Percentiles rank a stretch among this genome's conserved stretches.
phyloP scores from a whole-genome alignment of 2,113 vertebrate genomes.

The Strigops habroptila region DNA sequence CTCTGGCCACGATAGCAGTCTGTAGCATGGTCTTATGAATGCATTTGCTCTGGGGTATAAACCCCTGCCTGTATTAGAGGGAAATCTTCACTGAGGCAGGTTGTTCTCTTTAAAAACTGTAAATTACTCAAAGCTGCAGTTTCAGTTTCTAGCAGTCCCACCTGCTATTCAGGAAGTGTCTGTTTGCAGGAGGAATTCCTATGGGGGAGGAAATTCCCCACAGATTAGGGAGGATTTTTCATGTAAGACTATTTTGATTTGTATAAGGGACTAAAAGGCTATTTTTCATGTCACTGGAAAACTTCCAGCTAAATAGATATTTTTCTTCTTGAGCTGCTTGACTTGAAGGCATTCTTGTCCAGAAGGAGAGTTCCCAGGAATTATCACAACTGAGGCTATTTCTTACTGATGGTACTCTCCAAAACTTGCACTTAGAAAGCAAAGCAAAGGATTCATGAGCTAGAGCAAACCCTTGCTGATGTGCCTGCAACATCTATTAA shows the following conservation, averaged over 20 bases:
- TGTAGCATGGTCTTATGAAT: neutral
- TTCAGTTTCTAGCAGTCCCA: neutral
- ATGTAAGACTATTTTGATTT: conserved; percentile 41
- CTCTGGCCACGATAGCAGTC: neutral
- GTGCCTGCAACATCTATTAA: neutral
- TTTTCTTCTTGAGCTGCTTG: conserved; percentile 3
- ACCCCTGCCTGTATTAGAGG: neutral
- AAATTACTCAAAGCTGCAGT: neutral
- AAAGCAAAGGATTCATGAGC: neutral
- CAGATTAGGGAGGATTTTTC: conserved; percentile 28
- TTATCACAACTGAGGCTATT: neutral
- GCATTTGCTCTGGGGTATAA: neutral
- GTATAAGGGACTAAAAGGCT: conserved; percentile 12
- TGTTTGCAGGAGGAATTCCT: conserved; percentile 50
- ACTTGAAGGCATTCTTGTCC: neutral
- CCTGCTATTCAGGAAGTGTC: conserved; percentile 40
- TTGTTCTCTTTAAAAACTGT: neutral
- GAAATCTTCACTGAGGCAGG: neutral
- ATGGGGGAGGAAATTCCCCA: conserved; percentile 1
- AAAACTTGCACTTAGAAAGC: neutral
- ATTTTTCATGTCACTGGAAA: conserved; percentile 21
- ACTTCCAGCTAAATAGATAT: neutral
- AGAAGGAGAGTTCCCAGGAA: neutral
- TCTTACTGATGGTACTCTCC: neutral
- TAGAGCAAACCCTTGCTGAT: neutral